Percentiles rank a stretch among this genome's conserved stretches.
Conservation (phyloP, 1,140 invertebrate species). For the Apocrypta bakeri region DNA sequence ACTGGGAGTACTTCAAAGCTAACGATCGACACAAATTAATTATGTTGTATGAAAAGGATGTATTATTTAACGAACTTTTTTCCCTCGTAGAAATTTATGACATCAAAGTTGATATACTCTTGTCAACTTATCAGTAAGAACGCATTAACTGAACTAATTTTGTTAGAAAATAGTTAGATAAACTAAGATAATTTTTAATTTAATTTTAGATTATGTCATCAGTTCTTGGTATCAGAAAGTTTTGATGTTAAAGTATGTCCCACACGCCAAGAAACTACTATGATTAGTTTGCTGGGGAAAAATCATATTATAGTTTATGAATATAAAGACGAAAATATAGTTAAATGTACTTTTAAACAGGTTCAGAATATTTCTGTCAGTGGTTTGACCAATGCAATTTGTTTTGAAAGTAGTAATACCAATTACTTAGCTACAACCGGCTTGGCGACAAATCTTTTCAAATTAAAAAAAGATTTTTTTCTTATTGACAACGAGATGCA, state of each 20-base stretch:
- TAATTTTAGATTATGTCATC: slow-evolving; percentile 54
- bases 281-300: slow-evolving; percentile 53
- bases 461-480: slow-evolving; percentile 53
- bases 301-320: slow-evolving; percentile 58
- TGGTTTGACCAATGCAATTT: slow-evolving; percentile 57
- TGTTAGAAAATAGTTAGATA: slow-evolving; percentile 10
- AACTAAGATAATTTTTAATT: not conserved
- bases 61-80: not conserved
- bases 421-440: slow-evolving; percentile 61
- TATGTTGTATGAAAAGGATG: slow-evolving; percentile 50
- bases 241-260: slow-evolving; percentile 55
- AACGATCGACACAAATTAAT: slow-evolving; percentile 53
- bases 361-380: slow-evolving; percentile 54
- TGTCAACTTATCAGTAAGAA: not conserved
- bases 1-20: slow-evolving; percentile 52
- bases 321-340: slow-evolving; percentile 50
- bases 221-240: slow-evolving; percentile 47
- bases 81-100: slow-evolving; percentile 57
- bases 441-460: slow-evolving; percentile 53
- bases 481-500: slow-evolving; percentile 52
- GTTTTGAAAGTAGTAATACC: slow-evolving; percentile 63
- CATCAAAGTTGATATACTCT: slow-evolving; percentile 46
- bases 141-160: not conserved
- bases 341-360: slow-evolving; percentile 41
- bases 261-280: slow-evolving; percentile 13